phyloP scores from a whole-genome alignment of 2,888 invertebrate genomes.

The Hydropsyche betteni region DNA sequence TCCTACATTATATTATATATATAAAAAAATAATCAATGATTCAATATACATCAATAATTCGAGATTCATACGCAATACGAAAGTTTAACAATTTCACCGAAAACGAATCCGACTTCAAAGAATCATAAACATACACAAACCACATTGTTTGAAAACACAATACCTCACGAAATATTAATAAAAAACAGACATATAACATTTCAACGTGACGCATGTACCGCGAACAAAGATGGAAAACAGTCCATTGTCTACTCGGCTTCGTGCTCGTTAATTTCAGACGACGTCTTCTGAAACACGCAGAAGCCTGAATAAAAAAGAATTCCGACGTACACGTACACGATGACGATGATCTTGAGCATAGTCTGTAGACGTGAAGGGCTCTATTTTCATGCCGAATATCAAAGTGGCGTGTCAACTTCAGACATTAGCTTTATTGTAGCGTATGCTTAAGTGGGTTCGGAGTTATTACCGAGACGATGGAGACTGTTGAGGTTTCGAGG shows the following conservation, averaged over 20 bases:
- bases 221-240: constrained; percentile 13
- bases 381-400: constrained; percentile 21
- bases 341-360: background rate
- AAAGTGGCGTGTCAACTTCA: constrained; percentile 34
- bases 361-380: background rate
- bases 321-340: background rate
- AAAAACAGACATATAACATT: too few relatives aligned
- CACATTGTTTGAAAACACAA: too few relatives aligned
- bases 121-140: too few relatives aligned
- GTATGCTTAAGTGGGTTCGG: background rate
- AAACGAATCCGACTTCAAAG: too few relatives aligned
- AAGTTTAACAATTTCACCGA: too few relatives aligned
- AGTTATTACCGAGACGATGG: background rate
- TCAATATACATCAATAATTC: too few relatives aligned
- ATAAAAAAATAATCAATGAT: too few relatives aligned
- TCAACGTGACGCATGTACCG: too few relatives aligned
- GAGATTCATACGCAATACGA: too few relatives aligned
- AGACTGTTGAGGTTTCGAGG: too few relatives aligned
- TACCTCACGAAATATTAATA: too few relatives aligned
- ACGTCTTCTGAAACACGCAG: background rate
- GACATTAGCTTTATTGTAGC: constrained; percentile 28
- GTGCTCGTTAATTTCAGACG: constrained; percentile 8
- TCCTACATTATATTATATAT: too few relatives aligned
- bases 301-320: background rate
- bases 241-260: constrained; percentile 7